Percentiles rank a stretch among this genome's conserved stretches.
phyloP scores from a whole-genome alignment of 2,113 vertebrate species.

The Clupea harengus region DNA sequence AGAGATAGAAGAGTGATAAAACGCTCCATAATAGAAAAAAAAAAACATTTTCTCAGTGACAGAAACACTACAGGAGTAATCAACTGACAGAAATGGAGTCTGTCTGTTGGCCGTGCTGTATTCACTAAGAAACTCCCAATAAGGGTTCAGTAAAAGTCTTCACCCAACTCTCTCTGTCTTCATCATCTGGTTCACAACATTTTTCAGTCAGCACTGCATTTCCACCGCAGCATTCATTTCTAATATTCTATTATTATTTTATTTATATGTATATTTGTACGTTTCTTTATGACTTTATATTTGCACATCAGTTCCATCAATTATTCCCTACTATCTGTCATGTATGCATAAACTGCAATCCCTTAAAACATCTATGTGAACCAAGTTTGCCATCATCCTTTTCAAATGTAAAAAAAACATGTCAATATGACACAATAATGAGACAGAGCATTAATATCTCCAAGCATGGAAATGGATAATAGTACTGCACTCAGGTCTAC shows the following conservation, averaged over 20 bases:
- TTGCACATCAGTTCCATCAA: no score
- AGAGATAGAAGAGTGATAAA: constrained; percentile 37
- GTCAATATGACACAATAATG: no score
- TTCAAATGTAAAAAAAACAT: no score
- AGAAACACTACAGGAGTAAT: not conserved
- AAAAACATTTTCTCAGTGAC: not conserved
- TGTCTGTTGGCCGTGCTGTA: not conserved
- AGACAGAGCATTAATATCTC: no score
- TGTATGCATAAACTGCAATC: no score
- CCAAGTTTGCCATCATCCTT: no score
- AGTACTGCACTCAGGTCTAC: no score
- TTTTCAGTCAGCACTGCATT: not conserved
- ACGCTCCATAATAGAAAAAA: constrained; percentile 24
- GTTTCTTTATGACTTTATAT: no score
- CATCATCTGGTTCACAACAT: not conserved
- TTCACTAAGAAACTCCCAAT: not conserved
- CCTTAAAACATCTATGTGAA: no score
- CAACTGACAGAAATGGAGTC: not conserved
- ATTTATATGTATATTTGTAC: not conserved
- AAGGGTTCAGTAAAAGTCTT: not conserved
- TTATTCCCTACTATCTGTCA: no score
- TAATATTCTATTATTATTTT: not conserved
- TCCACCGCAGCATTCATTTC: not conserved
- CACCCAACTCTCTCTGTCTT: not conserved
- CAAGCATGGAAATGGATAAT: no score